These are phyloP conservation scores for Prietella phreatophila DNA, from an alignment of 2,113 vertebrate genomes.

Conservation along the genomic window DNA sequence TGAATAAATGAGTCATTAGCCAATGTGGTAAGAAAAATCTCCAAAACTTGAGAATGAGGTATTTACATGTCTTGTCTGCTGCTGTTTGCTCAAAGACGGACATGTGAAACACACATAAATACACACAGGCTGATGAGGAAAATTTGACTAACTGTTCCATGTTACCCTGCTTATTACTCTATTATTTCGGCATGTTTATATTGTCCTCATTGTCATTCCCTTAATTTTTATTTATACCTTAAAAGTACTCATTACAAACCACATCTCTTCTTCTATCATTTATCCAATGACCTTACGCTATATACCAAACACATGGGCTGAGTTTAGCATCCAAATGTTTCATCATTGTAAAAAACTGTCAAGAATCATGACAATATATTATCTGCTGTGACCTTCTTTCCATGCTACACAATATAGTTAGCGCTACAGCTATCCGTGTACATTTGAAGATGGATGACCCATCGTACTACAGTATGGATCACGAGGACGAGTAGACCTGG, in stretches of 20 bases:
- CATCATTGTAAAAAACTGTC: neutral
- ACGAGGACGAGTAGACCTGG: neutral
- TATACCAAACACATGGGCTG: neutral
- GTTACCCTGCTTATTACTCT: neutral
- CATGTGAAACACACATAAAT: neutral
- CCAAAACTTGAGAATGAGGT: neutral
- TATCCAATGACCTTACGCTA: neutral
- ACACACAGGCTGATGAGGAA: neutral
- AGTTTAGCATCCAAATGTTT: neutral
- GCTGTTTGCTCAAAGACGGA: neutral
- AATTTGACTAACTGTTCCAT: neutral
- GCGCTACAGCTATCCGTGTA: neutral
- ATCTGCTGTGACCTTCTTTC: neutral
- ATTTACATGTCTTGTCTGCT: conserved; percentile 27
- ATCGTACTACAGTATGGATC: neutral
- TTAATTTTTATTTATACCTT: neutral
- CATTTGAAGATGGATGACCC: neutral
- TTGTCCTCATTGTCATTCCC: neutral
- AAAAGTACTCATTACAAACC: neutral
- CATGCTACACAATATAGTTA: neutral
- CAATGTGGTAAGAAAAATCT: conserved; percentile 22
- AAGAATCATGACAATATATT: neutral
- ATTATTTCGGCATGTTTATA: neutral
- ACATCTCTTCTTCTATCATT: neutral
- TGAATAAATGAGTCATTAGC: conserved; percentile 38